phyloP scores from a whole-genome alignment of 2,888 invertebrate genomes.

The Apamea crenata region DNA sequence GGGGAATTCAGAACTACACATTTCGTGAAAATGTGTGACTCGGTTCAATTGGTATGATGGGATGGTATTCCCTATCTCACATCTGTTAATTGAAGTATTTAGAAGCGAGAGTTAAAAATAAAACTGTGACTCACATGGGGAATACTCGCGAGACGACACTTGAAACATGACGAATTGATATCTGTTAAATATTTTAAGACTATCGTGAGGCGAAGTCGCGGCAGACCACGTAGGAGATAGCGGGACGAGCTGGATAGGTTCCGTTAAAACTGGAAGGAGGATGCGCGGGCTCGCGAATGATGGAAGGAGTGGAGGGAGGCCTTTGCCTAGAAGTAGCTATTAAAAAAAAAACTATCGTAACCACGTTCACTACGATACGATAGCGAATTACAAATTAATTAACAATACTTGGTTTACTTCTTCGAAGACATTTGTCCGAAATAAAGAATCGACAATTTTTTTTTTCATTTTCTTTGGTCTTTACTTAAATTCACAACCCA shows the following conservation, averaged over 20 bases:
- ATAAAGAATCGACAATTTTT: neutral
- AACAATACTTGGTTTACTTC: neutral
- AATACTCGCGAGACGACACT: conserved; percentile 6
- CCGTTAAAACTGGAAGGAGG: too few species aligned
- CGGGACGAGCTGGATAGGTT: too few species aligned
- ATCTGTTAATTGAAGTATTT: conserved; percentile 49
- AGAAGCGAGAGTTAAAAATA: conserved; percentile 35
- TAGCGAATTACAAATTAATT: neutral
- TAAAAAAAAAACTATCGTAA: too few species aligned
- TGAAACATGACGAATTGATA: neutral
- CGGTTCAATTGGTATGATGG: conserved; percentile 17
- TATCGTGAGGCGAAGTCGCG: too few species aligned
- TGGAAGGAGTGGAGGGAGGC: too few species aligned
- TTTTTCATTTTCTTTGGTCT: neutral
- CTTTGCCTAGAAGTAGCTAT: too few species aligned
- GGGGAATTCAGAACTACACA: neutral
- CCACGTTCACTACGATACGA: neutral
- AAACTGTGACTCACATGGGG: conserved; percentile 29
- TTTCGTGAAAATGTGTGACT: conserved; percentile 37
- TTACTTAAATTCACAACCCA: neutral
- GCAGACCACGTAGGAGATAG: too few species aligned
- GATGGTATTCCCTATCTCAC: conserved; percentile 48
- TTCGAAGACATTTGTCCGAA: neutral
- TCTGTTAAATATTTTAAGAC: conserved; percentile 1
- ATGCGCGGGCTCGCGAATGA: too few species aligned